phyloP scores from a whole-genome alignment of 2,888 invertebrate genomes.

The Venusia cambrica region DNA sequence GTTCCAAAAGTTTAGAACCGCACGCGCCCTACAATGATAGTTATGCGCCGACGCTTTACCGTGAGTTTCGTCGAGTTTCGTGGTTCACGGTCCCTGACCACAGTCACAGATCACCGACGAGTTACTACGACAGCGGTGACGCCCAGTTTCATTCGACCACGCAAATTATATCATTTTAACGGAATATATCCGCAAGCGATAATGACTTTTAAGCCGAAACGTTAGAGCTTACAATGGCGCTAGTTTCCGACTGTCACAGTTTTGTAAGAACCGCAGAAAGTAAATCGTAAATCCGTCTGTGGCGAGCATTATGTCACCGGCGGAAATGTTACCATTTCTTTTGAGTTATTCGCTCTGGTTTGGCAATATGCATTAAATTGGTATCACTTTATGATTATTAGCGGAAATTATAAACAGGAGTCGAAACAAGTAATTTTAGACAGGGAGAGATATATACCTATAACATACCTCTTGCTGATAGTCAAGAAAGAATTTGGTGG shows the following conservation, averaged over 20 bases:
- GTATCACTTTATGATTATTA: constrained; percentile 7
- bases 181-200: constrained; percentile 27
- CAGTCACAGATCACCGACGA: constrained; percentile 10
- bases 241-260: constrained; percentile 31
- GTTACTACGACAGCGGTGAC: constrained; percentile 39
- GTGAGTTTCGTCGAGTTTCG: constrained; percentile 11
- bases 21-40: constrained; percentile 1
- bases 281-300: constrained; percentile 54
- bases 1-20: too few relatives aligned
- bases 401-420: constrained; percentile 4
- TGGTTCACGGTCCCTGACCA: constrained; percentile 15
- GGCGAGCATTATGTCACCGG: constrained; percentile 50
- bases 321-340: constrained; percentile 39
- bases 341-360: constrained; percentile 15
- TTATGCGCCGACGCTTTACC: constrained; percentile 12
- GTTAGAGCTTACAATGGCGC: constrained; percentile 22
- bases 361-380: constrained; percentile 2
- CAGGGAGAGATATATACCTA: background rate
- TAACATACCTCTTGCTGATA: too few relatives aligned
- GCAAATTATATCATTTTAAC: constrained; percentile 62
- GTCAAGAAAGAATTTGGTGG: too few relatives aligned
- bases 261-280: constrained; percentile 57
- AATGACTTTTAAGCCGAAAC: constrained; percentile 22
- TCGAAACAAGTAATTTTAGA: background rate
- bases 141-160: constrained; percentile 47